Base-by-base conservation (phyloP, 2,113 vertebrate species). In the Balaeniceps rex region DNA sequence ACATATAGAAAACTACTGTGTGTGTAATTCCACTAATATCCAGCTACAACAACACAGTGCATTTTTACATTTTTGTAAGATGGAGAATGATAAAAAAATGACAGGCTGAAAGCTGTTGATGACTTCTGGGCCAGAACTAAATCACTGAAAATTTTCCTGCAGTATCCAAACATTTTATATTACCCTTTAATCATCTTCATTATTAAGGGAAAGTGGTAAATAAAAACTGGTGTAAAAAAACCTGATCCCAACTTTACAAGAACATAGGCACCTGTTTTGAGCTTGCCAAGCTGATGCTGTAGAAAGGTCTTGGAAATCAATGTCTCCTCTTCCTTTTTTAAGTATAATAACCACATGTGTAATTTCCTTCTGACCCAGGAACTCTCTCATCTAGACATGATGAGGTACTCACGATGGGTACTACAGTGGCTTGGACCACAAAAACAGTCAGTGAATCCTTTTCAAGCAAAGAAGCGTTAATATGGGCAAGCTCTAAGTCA, bases 321-420 rank as follows among this genome's bases (percentile, higher is more conserved):
- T 19, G 25, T 57, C 29, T 28, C 81, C 24, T 66, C 28, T 51
- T 69, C 7, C 7, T 51, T 70, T 81, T 65, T 24, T 25, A 65
- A 47, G 7, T 38, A 33, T 38, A 58, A 55, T 72, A 93, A n/a
- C 7, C 16, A 33, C 9, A 54, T 4, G 2, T 4, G 12, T 22
- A 51, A n/a, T 52, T 95, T 83, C 8, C 31, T 72, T 33, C 22
- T 83, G 24, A 42, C 11, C 26, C n/a, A 11, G 47, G 11, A 88
- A 40, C 11, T 68, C 2, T 33, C 21, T 64, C 16, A 31, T 47
- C 6, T 65, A 29, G 36, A 31, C 10, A 46, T 0, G 0, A 36
- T 29, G 34, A 42, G 16, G 10, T 40, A 40, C 4, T 88, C 42
- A 38, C 26, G 61, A 9, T 7, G 3, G 22, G 15, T 54, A 57